Evolutionary conservation across 2,888 invertebrate genomes (phyloP).

Genomic region (Clitarchus hookeri): DNA sequence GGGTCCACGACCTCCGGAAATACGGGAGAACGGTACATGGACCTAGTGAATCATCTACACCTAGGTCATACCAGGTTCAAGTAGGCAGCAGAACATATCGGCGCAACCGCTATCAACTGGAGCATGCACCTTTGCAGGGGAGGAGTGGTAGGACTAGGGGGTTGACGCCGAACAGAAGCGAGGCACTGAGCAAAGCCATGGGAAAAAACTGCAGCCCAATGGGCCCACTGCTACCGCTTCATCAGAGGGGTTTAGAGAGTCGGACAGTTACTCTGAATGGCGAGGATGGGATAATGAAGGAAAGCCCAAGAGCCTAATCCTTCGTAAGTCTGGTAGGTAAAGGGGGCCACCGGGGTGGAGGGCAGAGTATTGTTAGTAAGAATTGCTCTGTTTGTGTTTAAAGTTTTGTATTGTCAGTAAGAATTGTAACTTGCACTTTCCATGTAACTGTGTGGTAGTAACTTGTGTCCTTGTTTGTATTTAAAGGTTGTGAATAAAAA

Average conservation of each 20-base stretch:
- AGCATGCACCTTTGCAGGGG: neutral
- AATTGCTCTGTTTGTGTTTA: no score
- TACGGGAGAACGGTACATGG: no score
- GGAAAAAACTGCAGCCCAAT: neutral
- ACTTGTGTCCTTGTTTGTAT: no score
- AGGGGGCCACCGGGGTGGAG: neutral
- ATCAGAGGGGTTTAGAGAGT: neutral
- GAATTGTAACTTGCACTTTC: no score
- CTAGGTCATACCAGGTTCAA: no score
- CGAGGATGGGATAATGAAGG: neutral
- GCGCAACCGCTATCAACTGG: neutral
- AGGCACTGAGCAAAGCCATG: neutral
- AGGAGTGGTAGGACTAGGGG: neutral
- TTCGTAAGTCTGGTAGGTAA: neutral
- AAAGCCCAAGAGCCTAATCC: neutral
- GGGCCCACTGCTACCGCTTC: neutral
- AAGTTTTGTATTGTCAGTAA: no score
- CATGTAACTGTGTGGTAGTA: no score
- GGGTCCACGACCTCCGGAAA: neutral
- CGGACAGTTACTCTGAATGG: neutral
- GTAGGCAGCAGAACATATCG: no score
- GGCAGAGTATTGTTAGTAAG: neutral
- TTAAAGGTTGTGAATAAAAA: no score
- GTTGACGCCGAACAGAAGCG: neutral
- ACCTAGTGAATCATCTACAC: neutral